A percentile compares a stretch with the other conserved stretches of the same genome.
Evolutionary conservation across 2,113 vertebrate species (phyloP).

Genomic region (Siniperca chuatsi): DNA sequence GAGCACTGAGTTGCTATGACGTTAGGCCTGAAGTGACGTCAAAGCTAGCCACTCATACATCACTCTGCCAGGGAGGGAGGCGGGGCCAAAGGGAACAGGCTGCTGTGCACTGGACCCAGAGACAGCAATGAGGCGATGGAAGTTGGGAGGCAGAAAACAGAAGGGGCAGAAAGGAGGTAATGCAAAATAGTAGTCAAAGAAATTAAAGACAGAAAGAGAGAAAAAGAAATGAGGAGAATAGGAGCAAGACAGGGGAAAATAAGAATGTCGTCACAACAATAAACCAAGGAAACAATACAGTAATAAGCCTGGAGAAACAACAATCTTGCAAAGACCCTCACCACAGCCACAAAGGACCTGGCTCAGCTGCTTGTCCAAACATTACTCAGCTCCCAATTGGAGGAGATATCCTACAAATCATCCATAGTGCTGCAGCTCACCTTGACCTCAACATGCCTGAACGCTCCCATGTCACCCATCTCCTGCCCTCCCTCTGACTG

Average conservation of each 20-base stretch:
- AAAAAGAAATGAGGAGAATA: conserved; percentile 17
- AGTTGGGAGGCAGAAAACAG: conserved; percentile 34
- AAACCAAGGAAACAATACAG: background rate
- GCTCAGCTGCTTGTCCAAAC: conserved; percentile 9
- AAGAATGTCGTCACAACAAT: background rate
- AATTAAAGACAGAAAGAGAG: background rate
- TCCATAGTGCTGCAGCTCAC: conserved; percentile 42
- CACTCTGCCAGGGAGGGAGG: conserved; percentile 61
- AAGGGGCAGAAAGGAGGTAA: conserved; percentile 1
- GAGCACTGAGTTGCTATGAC: conserved; percentile 74
- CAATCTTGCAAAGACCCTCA: conserved; percentile 1
- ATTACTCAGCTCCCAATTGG: conserved; percentile 23
- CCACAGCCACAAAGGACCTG: background rate
- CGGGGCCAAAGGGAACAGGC: conserved; percentile 46
- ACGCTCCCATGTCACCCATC: conserved; percentile 38
- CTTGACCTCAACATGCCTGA: conserved; percentile 46
- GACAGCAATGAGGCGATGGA: conserved; percentile 38
- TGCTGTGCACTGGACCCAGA: conserved; percentile 51
- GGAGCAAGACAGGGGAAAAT: background rate
- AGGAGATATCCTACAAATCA: conserved; percentile 48
- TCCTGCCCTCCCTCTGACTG: conserved; percentile 2
- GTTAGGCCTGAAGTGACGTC: conserved; percentile 75
- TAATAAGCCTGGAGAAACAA: background rate
- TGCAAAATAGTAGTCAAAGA: background rate
- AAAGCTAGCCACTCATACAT: conserved; percentile 76